phyloP scores from a whole-genome alignment of 2,113 vertebrate genomes.

The Shinisaurus crocodilurus region DNA sequence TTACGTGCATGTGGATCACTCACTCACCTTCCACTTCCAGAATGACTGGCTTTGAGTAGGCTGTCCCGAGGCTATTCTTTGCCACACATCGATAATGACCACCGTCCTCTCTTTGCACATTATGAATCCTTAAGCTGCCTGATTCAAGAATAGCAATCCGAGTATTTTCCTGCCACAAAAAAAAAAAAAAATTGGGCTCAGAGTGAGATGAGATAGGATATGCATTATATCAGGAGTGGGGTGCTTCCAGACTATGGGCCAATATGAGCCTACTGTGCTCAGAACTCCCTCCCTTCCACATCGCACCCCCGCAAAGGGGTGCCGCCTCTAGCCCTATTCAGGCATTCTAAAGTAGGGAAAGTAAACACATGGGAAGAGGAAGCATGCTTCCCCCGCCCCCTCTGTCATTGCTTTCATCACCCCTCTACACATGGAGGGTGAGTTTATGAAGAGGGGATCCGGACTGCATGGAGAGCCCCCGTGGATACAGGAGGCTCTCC shows the following conservation, averaged over 20 bases:
- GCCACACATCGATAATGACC: constrained; percentile 95
- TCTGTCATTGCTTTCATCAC: no score
- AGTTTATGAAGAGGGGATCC: no score
- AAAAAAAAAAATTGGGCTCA: not conserved
- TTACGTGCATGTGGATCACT: not conserved
- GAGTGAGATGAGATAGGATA: not conserved
- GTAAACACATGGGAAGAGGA: no score
- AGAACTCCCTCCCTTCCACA: not conserved
- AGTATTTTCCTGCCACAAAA: constrained; percentile 80
- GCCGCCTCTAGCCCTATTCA: no score
- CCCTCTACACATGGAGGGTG: no score
- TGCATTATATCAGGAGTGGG: not conserved
- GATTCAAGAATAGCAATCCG: constrained; percentile 92
- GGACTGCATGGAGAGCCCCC: no score
- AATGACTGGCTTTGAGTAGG: constrained; percentile 89
- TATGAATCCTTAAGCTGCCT: constrained; percentile 93
- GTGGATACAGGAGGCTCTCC: no score
- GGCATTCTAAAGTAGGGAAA: no score
- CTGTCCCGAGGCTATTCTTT: constrained; percentile 94
- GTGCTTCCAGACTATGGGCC: not conserved
- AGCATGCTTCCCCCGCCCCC: no score
- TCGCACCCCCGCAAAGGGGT: not conserved
- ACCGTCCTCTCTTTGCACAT: constrained; percentile 92
- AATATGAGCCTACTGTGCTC: no score
- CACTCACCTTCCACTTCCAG: constrained; percentile 92